Evolutionary conservation across 2,888 invertebrate species (phyloP), one percentile per base, ranked within the genome.

Genomic region (Limnephilus lunatus): DNA sequence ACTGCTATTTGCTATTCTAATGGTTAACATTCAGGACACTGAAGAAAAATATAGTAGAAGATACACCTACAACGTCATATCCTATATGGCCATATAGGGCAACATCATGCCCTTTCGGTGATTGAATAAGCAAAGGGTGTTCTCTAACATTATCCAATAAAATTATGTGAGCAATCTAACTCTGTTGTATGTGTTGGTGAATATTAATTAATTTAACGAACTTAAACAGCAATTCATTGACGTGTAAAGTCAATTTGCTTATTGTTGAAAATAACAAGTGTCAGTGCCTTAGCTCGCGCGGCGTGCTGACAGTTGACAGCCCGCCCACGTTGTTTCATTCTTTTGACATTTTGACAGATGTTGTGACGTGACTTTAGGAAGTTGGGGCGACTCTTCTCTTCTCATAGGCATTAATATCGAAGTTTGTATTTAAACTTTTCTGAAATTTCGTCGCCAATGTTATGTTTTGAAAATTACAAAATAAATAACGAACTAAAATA

Each of bases 331-430:
- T 88, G 88, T 68, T 88, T 68, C 88, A 35, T 88, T 88, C 31
- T 68, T 88, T 88, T 88, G 88, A 88, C 88, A 88, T 35, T 19
- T 68, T 88, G 80, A 88, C 68, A 88, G 88, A 68, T 80, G 88
- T 32, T 19, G 25, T 80, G 88, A 80, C 80, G 88, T 68, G 68
- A 80, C 68, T 15, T 68, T 68, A n/a, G 68, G 68, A 68, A 68
- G 68, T 68, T 68, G 68, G 68, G 68, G 68, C n/a, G 25, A 68
- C 68, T n/a, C 25, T 68, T 68, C 68, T n/a, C 9, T 68, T 68
- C 25, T 68, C 68, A n/a, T 68, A 68, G 68, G 68, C 68, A 68
- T 68, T 68, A 9, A 68, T 68, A 68, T 68, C 7, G 2, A n/a
- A 68, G 68, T 25, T 68, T 68, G 25, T 68, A 68, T 68, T 68